Evolutionary conservation across 2,888 invertebrate species (phyloP), one percentile per base, ranked within the genome.

Genomic region (Pollenia angustigena): DNA sequence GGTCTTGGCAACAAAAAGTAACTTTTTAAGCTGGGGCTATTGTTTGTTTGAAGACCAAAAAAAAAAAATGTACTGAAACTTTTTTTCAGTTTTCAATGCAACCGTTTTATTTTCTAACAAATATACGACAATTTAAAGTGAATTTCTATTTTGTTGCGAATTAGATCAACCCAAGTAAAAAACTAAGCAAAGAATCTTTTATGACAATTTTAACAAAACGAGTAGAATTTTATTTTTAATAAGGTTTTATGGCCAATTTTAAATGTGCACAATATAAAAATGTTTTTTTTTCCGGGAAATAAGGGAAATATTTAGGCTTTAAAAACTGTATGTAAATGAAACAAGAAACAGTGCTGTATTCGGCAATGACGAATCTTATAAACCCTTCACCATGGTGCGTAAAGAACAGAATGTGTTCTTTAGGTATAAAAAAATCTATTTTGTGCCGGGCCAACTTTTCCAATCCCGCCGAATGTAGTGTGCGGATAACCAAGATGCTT

Each of bases 161-260:
- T 4, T 0, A 44, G 10, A 44, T 44, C 10, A 64, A 44, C 10
- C 64, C 16, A 16, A 18, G 56, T 23, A 16, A 11, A 42, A 44
- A 16, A 64, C 1, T 46, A 52, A 40, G 42, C 9, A 40, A 64
- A 64, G 44, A 9, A 44, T 7, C 2, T 60, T 60, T 60, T 60
- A n/a, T 40, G n/a, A 60, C 32, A 40, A 40, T 40, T 14, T 40
- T 7, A n/a, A n/a, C 40, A 60, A 60, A 60, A 60, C 40, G 40
- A 44, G 9, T 16, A 18, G 44, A 64, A 44, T 64, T 64, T 16
- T 44, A 44, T 64, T 44, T 62, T 64, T 64, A 23, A 64, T 72
- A 46, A 32, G 52, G 54, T 74, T 12, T 74, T 48, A 48, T 58
- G 46, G 44, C 46, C 64, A 64, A 64, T 64, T 23, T 64, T 18